Evolutionary conservation across 2,888 invertebrate genomes (phyloP).

Genomic region (Marronus borbonicus): DNA sequence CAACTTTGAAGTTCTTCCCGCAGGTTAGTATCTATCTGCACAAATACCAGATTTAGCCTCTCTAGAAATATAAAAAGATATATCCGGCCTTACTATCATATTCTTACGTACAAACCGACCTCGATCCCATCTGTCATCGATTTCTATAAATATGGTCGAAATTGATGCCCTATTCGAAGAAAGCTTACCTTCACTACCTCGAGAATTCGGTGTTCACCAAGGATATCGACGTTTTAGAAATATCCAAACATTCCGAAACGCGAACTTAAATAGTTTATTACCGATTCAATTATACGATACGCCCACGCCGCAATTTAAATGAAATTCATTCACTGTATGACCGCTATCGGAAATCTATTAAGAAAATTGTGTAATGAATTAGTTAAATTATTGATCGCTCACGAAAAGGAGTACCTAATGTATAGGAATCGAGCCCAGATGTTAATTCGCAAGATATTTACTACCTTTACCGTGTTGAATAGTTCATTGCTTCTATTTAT

Average conservation of each 20-base stretch:
- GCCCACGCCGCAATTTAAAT: conserved; percentile 10
- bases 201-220: conserved; percentile 3
- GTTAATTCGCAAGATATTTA: conserved; percentile 36
- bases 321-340: conserved; percentile 25
- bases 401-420: neutral
- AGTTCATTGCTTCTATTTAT: conserved; percentile 41
- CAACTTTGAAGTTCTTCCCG: too few species aligned
- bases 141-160: neutral
- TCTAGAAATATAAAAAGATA: too few species aligned
- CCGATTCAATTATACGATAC: neutral
- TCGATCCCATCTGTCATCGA: neutral
- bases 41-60: too few species aligned
- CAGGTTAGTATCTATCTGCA: too few species aligned
- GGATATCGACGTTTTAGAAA: conserved; percentile 9
- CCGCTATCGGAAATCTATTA: conserved; percentile 34
- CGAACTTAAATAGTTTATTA: conserved; percentile 11
- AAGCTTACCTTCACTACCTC: neutral
- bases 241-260: neutral
- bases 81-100: neutral
- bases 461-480: conserved; percentile 14
- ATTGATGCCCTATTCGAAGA: neutral
- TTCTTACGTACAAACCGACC: neutral
- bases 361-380: conserved; percentile 31
- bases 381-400: conserved; percentile 32
- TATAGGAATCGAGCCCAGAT: conserved; percentile 11